phyloP scores from a whole-genome alignment of 2,888 invertebrate genomes.

The Aromia moschata region DNA sequence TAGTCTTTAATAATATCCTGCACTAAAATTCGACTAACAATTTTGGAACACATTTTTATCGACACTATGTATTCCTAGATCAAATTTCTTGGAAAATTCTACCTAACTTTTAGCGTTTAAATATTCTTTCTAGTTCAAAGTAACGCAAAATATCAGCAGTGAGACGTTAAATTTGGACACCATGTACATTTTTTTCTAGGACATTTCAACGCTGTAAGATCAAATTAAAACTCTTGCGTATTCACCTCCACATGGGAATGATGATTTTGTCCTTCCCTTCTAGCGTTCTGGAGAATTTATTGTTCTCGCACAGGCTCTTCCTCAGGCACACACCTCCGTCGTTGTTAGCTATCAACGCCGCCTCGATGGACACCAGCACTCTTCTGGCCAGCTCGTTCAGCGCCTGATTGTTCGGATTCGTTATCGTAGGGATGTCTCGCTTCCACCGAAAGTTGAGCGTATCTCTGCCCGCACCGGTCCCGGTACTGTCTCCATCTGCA shows the following conservation, averaged over 20 bases:
- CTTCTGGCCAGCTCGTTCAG: conserved; percentile 68
- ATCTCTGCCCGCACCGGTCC: conserved; percentile 38
- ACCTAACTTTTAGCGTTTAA: too few relatives aligned
- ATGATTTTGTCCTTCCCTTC: conserved; percentile 70
- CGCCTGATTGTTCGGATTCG: conserved; percentile 58
- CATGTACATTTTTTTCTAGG: too few relatives aligned
- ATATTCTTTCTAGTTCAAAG: too few relatives aligned
- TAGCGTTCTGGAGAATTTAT: conserved; percentile 69
- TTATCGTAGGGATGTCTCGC: conserved; percentile 44
- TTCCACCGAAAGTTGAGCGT: conserved; percentile 52
- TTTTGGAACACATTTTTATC: too few relatives aligned
- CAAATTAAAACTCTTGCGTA: too few relatives aligned
- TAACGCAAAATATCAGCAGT: too few relatives aligned
- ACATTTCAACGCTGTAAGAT: too few relatives aligned
- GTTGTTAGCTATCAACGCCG: conserved; percentile 65
- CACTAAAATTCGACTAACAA: too few relatives aligned
- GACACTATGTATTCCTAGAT: too few relatives aligned
- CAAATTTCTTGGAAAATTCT: too few relatives aligned
- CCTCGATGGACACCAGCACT: conserved; percentile 68
- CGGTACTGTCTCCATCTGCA: not conserved
- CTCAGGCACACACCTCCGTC: conserved; percentile 71
- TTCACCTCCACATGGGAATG: conserved; percentile 80
- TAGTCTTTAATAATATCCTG: too few relatives aligned
- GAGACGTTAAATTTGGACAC: too few relatives aligned
- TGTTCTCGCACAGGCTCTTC: conserved; percentile 73